Evolutionary conservation across 2,797 vertebrate genomes (phyloP).

Genomic region (Melanotaenia maccullochi): DNA sequence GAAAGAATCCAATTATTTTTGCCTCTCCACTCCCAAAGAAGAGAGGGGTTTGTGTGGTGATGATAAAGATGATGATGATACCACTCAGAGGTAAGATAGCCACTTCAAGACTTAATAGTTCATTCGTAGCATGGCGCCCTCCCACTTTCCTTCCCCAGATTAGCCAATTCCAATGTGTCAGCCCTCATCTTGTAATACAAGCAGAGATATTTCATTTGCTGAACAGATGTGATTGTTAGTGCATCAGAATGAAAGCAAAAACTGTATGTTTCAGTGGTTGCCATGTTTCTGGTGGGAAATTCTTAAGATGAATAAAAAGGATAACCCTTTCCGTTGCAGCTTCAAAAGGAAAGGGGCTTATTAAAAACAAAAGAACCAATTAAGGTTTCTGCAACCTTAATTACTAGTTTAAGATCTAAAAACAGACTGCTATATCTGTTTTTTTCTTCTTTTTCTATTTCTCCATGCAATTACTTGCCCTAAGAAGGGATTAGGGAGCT

Average conservation of each 20-base stretch:
- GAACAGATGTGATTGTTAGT: constrained; percentile 52
- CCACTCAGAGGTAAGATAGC: constrained; percentile 80
- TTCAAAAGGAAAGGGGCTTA: constrained; percentile 77
- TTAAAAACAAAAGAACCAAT: constrained; percentile 81
- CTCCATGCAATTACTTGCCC: constrained; percentile 64
- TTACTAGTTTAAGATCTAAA: constrained; percentile 74
- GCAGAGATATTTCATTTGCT: constrained; percentile 64
- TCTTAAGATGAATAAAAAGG: constrained; percentile 30
- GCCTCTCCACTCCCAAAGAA: constrained; percentile 76
- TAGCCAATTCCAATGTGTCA: constrained; percentile 66
- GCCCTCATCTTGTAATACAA: constrained; percentile 64
- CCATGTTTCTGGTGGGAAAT: constrained; percentile 67
- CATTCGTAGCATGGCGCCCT: constrained; percentile 66
- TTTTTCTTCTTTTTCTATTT: constrained; percentile 38
- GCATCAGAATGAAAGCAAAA: constrained; percentile 24
- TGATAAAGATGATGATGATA: constrained; percentile 79
- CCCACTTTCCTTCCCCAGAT: constrained; percentile 59
- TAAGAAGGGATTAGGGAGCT: constrained; percentile 43
- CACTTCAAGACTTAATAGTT: constrained; percentile 83
- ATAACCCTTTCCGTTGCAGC: constrained; percentile 58
- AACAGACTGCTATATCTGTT: constrained; percentile 56
- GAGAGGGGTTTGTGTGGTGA: constrained; percentile 70
- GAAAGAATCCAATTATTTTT: constrained; percentile 90
- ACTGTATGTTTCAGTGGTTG: constrained; percentile 11
- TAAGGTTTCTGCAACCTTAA: constrained; percentile 77